Evolutionary conservation across 2,888 invertebrate species (phyloP), one percentile per base, ranked within the genome.

Genomic region (Poecilus cupreus): DNA sequence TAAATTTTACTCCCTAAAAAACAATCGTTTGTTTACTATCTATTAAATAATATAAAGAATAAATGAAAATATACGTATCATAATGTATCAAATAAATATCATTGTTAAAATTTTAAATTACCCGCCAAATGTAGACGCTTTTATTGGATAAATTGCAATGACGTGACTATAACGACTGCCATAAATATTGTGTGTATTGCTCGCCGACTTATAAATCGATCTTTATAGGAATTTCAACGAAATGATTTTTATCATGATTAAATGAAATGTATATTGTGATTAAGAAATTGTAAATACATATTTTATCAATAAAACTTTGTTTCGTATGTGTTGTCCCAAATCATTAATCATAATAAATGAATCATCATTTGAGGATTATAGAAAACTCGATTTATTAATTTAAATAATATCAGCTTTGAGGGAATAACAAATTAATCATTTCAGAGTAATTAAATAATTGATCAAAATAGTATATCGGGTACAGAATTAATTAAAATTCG

Each of bases 41-140:
- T n/a, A 60, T 24, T 26, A 11, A 60, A 60, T 26, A 22, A 60
- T 20, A 60, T 60, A 43, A n/a, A 43, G 39, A 43, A 37, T 43
- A 72, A 20, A 37, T 43, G 20, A 37, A 60, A 77, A 24, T 77
- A 80, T 80, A 72, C 80, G 80, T 80, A 80, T 78, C 78, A 78
- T 78, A 57, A 43, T 43, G 78, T 78, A 78, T 43, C 54, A 51
- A 80, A 54, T 37, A 70, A 72, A 80, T 70, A 70, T 70, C 70
- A 80, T 80, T 72, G 80, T 80, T 80, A 54, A 49, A 49, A 68
- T 60, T 60, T 4, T 11, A 76, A 76, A n/a, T 18, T 13, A 64
- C 13, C 13, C 64, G 64, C 64, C 60, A 64, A 60, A 22, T 70
- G 51, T 79, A 79, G 51, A 37, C 37, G 79, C 79, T 77, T 77